phyloP scores from a whole-genome alignment of 1,140 invertebrate genomes.

The Steinernema feltiae region DNA sequence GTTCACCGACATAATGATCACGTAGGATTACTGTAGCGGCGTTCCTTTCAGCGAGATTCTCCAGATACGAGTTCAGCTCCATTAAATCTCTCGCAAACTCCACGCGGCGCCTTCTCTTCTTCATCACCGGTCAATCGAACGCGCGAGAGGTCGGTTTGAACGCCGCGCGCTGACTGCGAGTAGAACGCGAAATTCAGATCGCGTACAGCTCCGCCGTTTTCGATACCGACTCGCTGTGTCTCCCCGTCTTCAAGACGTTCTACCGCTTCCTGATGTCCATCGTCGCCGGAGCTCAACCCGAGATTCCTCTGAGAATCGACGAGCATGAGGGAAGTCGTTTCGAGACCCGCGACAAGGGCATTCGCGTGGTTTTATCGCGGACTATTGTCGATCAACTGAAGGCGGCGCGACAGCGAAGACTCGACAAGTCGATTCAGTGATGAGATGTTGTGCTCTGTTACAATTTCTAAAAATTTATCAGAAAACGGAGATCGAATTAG shows the following conservation, averaged over 20 bases:
- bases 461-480: no score
- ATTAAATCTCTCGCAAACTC: slow-evolving; percentile 32
- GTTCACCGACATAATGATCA: slow-evolving; percentile 40
- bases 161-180: slow-evolving; percentile 14
- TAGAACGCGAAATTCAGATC: slow-evolving; percentile 19
- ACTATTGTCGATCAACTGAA: slow-evolving; percentile 32
- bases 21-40: slow-evolving; percentile 14
- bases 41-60: neutral
- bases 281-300: slow-evolving; percentile 34
- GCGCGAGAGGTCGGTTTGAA: neutral
- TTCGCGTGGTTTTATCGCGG: slow-evolving; percentile 31
- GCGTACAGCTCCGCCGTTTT: slow-evolving; percentile 28
- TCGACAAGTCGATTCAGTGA: no score
- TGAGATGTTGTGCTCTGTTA: no score
- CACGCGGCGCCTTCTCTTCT: slow-evolving; percentile 22
- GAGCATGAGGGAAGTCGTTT: slow-evolving; percentile 41
- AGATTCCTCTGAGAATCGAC: slow-evolving; percentile 39
- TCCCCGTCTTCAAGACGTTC: slow-evolving; percentile 37
- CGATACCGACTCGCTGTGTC: slow-evolving; percentile 31
- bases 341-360: slow-evolving; percentile 39
- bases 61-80: slow-evolving; percentile 36
- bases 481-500: no score
- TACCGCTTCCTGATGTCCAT: slow-evolving; percentile 35
- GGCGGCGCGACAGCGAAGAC: slow-evolving; percentile 24
- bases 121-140: slow-evolving; percentile 25